Percentiles rank a stretch among this genome's conserved stretches.
Conservation (phyloP, 2,113 vertebrate genomes). For the Callospermophilus lateralis region DNA sequence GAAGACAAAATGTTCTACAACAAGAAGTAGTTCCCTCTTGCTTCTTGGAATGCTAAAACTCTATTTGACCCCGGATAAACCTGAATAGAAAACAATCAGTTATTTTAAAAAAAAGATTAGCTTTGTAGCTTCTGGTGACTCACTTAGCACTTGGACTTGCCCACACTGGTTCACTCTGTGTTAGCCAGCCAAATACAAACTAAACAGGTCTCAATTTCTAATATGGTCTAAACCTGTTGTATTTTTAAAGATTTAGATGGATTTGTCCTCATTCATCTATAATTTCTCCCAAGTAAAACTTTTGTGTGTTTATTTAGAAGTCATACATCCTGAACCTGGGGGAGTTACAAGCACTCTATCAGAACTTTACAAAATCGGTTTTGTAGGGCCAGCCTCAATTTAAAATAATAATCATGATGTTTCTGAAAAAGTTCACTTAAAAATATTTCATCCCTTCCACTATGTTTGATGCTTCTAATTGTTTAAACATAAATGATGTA, state of each 20-base stretch:
- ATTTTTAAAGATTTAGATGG: not conserved
- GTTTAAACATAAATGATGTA: not conserved
- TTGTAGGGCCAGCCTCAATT: not conserved
- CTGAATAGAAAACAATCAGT: slow-evolving; percentile 75
- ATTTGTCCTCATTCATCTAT: not conserved
- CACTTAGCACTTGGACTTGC: slow-evolving; percentile 63
- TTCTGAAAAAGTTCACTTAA: not conserved
- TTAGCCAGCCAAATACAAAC: slow-evolving; percentile 19
- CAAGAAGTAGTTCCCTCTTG: slow-evolving; percentile 59
- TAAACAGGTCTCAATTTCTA: slow-evolving; percentile 34
- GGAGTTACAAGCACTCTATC: not conserved
- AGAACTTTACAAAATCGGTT: not conserved
- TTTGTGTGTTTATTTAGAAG: not conserved
- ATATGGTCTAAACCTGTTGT: not conserved
- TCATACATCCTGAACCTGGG: not conserved
- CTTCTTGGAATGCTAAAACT: slow-evolving; percentile 77
- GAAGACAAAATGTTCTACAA: slow-evolving; percentile 62
- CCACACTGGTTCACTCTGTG: slow-evolving; percentile 70
- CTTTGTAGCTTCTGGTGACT: slow-evolving; percentile 69
- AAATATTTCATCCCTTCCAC: not conserved
- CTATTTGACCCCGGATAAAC: slow-evolving; percentile 71
- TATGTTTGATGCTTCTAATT: slow-evolving; percentile 18
- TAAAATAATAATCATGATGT: not conserved
- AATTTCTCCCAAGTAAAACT: slow-evolving; percentile 29
- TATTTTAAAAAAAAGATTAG: slow-evolving; percentile 61